Evolutionary conservation across 2,888 invertebrate species (phyloP).

Genomic region (Drosophila rubida): DNA sequence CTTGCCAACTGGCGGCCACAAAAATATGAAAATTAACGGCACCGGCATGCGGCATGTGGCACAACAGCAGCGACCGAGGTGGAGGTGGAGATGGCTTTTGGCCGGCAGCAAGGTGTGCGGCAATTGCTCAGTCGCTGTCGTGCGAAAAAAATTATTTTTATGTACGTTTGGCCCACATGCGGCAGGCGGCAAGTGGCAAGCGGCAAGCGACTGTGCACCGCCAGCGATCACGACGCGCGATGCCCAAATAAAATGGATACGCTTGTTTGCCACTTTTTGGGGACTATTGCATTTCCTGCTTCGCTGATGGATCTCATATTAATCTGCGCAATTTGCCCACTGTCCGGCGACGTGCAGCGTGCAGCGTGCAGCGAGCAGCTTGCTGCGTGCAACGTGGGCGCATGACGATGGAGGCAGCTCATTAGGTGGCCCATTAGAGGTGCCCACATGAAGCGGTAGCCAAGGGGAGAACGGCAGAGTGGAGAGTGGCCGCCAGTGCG

Average conservation of each 20-base stretch:
- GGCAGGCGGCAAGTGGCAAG: not conserved
- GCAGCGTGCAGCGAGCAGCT: slow-evolving; percentile 1
- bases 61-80: not conserved
- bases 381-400: slow-evolving; percentile 11
- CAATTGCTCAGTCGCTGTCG: slow-evolving; percentile 43
- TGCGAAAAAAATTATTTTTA: slow-evolving; percentile 62
- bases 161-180: slow-evolving; percentile 62
- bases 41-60: slow-evolving; percentile 15
- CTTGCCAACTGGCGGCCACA: slow-evolving; percentile 59
- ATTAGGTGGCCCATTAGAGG: slow-evolving; percentile 66
- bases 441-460: slow-evolving; percentile 60
- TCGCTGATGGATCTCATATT: slow-evolving; percentile 71
- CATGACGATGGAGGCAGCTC: slow-evolving; percentile 35
- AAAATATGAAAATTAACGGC: slow-evolving; percentile 47
- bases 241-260: slow-evolving; percentile 6
- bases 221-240: slow-evolving; percentile 46
- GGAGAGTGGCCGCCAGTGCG: not conserved
- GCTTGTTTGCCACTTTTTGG: slow-evolving; percentile 3
- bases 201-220: slow-evolving; percentile 27
- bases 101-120: slow-evolving; percentile 43
- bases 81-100: not conserved
- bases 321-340: slow-evolving; percentile 66
- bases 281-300: slow-evolving; percentile 69
- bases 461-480: slow-evolving; percentile 1
- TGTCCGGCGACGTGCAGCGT: slow-evolving; percentile 33